Percentiles rank a stretch among this genome's conserved stretches.
These are phyloP conservation scores for Phymorhynchus buccinoides DNA, from an alignment of 1,140 invertebrate genomes.

Conservation along the genomic window DNA sequence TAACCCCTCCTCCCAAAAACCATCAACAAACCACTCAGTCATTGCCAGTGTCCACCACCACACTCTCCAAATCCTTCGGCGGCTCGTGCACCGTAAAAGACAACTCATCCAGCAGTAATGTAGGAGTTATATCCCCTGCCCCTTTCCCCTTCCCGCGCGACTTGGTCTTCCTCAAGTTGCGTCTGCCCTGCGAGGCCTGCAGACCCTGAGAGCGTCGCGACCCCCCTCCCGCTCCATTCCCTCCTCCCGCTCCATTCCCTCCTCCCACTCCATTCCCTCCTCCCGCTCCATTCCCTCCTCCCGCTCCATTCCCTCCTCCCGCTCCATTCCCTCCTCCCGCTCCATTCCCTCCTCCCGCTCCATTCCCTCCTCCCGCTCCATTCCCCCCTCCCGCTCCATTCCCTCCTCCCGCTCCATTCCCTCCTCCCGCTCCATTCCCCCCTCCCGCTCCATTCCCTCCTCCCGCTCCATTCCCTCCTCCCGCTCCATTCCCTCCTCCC, in stretches of 20 bases:
- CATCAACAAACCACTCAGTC: neutral
- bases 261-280: constrained; percentile 59
- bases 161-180: constrained; percentile 68
- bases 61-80: neutral
- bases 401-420: no score
- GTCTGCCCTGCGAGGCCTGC: constrained; percentile 54
- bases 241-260: no score
- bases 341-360: no score
- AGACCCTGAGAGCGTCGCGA: constrained; percentile 20
- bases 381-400: no score
- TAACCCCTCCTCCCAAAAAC: neutral
- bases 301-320: no score
- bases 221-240: constrained; percentile 60
- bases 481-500: constrained; percentile 59
- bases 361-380: no score
- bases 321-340: no score
- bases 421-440: no score
- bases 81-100: constrained; percentile 26
- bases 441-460: constrained; percentile 65
- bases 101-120: constrained; percentile 42
- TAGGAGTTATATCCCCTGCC: constrained; percentile 55
- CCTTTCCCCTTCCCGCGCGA: constrained; percentile 70
- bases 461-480: constrained; percentile 68
- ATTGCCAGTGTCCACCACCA: constrained; percentile 30
- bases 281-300: constrained; percentile 45